Percentiles rank a stretch among this genome's conserved stretches.
These are phyloP conservation scores for Hanleya hanleyi DNA, from an alignment of 2,888 invertebrate genomes.

Conservation along the genomic window DNA sequence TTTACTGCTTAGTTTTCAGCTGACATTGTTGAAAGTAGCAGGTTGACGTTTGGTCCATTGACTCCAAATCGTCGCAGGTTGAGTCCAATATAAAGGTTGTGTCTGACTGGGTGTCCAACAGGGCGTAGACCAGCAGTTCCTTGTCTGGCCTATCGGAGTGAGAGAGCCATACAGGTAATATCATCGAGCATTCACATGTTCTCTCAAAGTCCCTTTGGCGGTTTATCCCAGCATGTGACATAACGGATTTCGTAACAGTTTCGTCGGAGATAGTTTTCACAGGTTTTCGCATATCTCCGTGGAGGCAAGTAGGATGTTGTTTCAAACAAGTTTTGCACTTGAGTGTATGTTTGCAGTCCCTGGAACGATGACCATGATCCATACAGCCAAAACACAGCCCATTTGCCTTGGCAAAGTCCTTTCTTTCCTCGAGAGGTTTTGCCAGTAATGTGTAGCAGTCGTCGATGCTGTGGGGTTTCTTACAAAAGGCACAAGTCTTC, in stretches of 20 bases:
- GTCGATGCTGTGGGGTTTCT: slow-evolving; percentile 9
- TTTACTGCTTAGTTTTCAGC: slow-evolving; percentile 8
- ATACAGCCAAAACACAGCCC: slow-evolving; percentile 34
- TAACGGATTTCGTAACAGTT: background rate
- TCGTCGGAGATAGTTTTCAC: background rate
- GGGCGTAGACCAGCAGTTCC: slow-evolving; percentile 38
- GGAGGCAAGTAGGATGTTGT: slow-evolving; percentile 24
- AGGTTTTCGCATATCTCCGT: too few species aligned
- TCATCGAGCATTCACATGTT: slow-evolving; percentile 24
- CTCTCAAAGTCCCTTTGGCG: background rate
- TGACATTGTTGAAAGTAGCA: slow-evolving; percentile 38
- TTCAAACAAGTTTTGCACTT: slow-evolving; percentile 21
- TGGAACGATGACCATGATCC: slow-evolving; percentile 20
- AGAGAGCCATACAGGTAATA: slow-evolving; percentile 34
- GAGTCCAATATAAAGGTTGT: slow-evolving; percentile 36
- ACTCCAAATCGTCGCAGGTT: slow-evolving; percentile 21
- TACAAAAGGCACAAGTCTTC: slow-evolving; percentile 5
- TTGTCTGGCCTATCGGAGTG: slow-evolving; percentile 17
- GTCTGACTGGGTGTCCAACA: slow-evolving; percentile 44
- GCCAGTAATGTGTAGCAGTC: slow-evolving; percentile 4
- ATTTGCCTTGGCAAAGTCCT: slow-evolving; percentile 12
- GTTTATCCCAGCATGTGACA: background rate
- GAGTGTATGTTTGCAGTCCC: slow-evolving; percentile 18
- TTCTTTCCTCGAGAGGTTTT: slow-evolving; percentile 4
- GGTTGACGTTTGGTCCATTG: slow-evolving; percentile 9